Base-by-base conservation (phyloP, 2,888 invertebrate species). In the Cryptocheilus praepositus region DNA sequence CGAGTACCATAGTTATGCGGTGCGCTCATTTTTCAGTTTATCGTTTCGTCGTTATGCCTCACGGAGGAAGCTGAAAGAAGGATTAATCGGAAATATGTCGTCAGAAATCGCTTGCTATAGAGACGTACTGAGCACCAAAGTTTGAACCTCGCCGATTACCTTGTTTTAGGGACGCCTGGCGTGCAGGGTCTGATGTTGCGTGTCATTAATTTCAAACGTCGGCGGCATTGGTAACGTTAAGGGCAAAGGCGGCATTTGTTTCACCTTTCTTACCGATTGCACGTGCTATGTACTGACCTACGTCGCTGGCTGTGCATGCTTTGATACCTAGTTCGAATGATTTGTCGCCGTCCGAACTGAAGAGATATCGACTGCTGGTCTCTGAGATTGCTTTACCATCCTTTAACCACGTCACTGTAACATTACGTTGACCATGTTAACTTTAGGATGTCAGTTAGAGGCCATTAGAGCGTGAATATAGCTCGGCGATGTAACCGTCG, bases 371-470 rank as follows among this genome's bases (percentile, higher is more conserved):
- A 67, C 93, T 90, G 79, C 92, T 92, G 56, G 92, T 91, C 86
- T 97, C 96, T 86, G 96, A 95, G 80, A 98, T 93, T 64, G 94
- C 93, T 86, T 95, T 95, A 83, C 96, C 96, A 91, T 98, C 97
- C 91, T 98, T 98, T 85, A 95, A 91, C 98, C 98, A 98, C 74
- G 90, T 90, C 64, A 92, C 92, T 91, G 81, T 7, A 83, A 79
- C 55, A 57, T 62, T 28, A 64, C 66, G 49, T 11, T 25, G 2
- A 5, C 5, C 25, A 5, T 5, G 25, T 25, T 3, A 3, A 25
- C 25, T 5, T 3, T 25, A 25, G 3, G 25, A 25, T 25, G 25
- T 25, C 25, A 36, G 36, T 28, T 3, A 28, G 13, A 11, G 8
- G 11, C 11, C 13, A 36, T 36, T 11, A 11, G 13, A 25, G 5